A percentile compares a stretch with the other conserved stretches of the same genome.
Conservation (phyloP, 2,113 vertebrate species). For the Phocoena phocoena region DNA sequence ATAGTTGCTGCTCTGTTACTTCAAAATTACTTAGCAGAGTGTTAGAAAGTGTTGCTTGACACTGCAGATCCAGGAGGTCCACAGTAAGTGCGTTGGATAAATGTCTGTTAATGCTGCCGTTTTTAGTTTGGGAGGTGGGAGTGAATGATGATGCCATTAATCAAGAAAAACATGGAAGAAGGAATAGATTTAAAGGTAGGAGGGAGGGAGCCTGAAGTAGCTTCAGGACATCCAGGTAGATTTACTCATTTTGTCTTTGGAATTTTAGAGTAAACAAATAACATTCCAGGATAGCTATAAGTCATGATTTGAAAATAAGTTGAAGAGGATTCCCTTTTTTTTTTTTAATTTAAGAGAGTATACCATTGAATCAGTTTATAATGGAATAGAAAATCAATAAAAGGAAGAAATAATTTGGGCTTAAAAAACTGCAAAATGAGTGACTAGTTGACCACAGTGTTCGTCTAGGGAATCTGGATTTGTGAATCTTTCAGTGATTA, state of each 20-base stretch:
- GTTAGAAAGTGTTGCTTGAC: too few relatives aligned
- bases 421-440: neutral
- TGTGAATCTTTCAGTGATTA: neutral
- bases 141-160: neutral
- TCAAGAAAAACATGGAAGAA: neutral
- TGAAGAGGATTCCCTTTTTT: neutral
- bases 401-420: neutral
- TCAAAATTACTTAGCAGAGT: neutral
- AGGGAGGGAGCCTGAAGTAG: neutral
- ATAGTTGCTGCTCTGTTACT: fast-evolving
- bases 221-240: neutral
- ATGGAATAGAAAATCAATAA: neutral
- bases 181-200: neutral
- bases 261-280: neutral
- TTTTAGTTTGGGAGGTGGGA: neutral
- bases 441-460: neutral
- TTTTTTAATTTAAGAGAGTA: neutral
- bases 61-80: too few relatives aligned
- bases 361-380: neutral
- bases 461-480: neutral
- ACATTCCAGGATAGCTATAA: neutral
- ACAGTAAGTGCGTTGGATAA: neutral
- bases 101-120: neutral
- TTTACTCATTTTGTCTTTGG: neutral
- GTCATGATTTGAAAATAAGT: neutral